Evolutionary conservation across 2,113 vertebrate genomes (phyloP), one percentile per base, ranked within the genome.

Genomic region (Grantiella picta): DNA sequence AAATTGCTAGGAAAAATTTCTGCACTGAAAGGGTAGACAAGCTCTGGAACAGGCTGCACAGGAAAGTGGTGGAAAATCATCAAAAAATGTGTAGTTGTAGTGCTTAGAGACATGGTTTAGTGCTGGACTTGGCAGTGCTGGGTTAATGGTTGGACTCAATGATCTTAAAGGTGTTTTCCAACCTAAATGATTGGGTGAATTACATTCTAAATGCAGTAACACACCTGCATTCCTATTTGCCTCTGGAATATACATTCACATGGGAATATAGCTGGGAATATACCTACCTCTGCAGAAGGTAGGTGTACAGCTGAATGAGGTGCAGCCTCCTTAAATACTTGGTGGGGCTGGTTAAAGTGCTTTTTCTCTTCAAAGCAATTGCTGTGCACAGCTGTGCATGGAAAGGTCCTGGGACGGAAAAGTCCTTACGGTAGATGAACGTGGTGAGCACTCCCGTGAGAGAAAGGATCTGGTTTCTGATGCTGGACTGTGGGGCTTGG

Each of bases 371-470:
- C 17, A 3, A 56, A 69, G n/a, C 1, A 0, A 27, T 27, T 65
- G 25, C 40, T 47, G 38, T 50, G 16, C 33, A 42, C 27, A 47
- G 42, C 22, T 23, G 49, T 31, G 11, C 8, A 20, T 3, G 7
- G 23, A 57, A 57, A 61, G 18, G n/a, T 31, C 42, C 70, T 19
- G 23, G 27, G 27, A 57, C 23, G 36, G 47, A 28, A 71, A 64
- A 9, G 9, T 56, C 14, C 15, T 59, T 57, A 28, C 0, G 0
- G 21, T 3, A 33, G 20, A 22, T 24, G 10, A n/a, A 33, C 16
- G 12, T 42, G 15, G 15, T 52, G 15, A 81, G 7, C 11, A 14
- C 15, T 71, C 23, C n/a, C 9, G 22, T 18, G 5, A 15, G 23
- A 61, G 66, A 84, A 88, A 71, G 20, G 22, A n/a, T 40, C 57